These are phyloP conservation scores for Heteractis magnifica DNA, from an alignment of 92 coral and sea anemone species.

Conservation along the genomic window DNA sequence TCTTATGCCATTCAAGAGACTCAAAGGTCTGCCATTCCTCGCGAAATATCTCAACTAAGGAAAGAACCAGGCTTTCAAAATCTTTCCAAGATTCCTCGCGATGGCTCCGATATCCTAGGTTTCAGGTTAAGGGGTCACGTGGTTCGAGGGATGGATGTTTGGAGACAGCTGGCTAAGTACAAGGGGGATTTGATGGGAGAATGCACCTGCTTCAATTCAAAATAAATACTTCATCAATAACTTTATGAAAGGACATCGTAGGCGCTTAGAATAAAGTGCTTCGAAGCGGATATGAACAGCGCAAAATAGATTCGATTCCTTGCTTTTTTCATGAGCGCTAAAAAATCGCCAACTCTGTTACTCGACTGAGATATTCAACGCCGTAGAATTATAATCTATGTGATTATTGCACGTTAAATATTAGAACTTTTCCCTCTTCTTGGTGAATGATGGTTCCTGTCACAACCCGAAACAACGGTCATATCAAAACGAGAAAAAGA, in stretches of 20 bases:
- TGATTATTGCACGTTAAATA: background rate
- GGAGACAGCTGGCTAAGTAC: conserved; percentile 74
- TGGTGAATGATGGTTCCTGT: conserved; percentile 47
- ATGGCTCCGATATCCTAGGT: conserved; percentile 19
- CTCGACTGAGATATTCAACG: background rate
- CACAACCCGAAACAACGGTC: conserved; percentile 73
- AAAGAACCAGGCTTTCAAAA: background rate
- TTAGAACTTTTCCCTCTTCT: background rate
- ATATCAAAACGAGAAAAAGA: conserved; percentile 62
- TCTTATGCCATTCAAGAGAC: background rate
- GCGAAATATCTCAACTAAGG: background rate
- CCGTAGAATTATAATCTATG: background rate
- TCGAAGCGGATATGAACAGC: conserved; percentile 85
- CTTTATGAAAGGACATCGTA: conserved; percentile 95
- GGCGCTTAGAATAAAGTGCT: conserved; percentile 91
- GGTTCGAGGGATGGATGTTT: conserved; percentile 27
- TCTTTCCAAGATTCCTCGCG: conserved; percentile 14
- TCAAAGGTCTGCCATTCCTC: background rate
- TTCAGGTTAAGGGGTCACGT: conserved; percentile 53
- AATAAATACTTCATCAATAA: conserved; percentile 98
- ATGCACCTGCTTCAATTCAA: conserved; percentile 84
- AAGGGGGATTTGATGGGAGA: conserved; percentile 76
- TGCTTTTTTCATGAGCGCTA: conserved; percentile 69
- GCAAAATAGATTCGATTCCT: conserved; percentile 68
- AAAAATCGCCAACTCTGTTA: background rate